phyloP scores from a whole-genome alignment of 92 coral and sea anemone species.

The Epizoanthus stellaris region DNA sequence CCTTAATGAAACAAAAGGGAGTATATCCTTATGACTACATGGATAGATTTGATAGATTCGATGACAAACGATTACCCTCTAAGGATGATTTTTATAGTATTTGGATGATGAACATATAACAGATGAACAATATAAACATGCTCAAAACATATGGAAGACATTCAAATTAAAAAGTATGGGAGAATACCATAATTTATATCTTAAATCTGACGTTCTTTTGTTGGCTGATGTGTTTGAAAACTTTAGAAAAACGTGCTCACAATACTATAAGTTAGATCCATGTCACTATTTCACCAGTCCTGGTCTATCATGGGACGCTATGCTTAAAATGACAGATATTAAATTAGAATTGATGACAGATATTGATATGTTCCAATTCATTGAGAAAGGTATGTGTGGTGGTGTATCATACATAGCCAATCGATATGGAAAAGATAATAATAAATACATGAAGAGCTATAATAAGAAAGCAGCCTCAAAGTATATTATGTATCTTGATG shows the following conservation, averaged over 20 bases:
- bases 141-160: no score
- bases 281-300: constrained; percentile 52
- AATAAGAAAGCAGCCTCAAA: constrained; percentile 6
- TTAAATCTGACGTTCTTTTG: background rate
- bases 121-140: no score
- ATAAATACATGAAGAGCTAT: background rate
- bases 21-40: no score
- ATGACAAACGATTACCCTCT: no score
- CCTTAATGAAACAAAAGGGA: no score
- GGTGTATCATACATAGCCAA: constrained; percentile 37
- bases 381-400: constrained; percentile 27
- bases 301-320: constrained; percentile 57
- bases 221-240: constrained; percentile 54
- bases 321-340: background rate
- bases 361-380: no score
- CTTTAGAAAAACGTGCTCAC: constrained; percentile 45
- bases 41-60: no score
- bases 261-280: constrained; percentile 52
- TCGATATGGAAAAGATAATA: constrained; percentile 37
- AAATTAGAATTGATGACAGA: constrained; percentile 29
- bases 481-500: no score
- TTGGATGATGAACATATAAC: no score
- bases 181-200: no score
- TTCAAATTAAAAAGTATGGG: no score
- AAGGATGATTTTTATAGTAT: background rate